phyloP scores from a whole-genome alignment of 1,140 invertebrate genomes.

The Andricus grossulariae region DNA sequence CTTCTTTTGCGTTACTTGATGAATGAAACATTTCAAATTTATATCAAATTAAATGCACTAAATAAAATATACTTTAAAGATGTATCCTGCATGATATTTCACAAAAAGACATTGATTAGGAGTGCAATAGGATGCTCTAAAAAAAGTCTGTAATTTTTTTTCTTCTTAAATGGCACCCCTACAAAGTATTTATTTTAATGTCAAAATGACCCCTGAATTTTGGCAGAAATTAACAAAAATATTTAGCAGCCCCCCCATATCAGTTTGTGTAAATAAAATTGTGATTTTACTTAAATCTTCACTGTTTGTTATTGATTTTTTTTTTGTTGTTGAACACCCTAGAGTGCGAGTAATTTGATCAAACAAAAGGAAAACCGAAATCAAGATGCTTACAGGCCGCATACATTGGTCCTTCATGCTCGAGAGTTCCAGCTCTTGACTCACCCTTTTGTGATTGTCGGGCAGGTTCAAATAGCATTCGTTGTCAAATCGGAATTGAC shows the following conservation, averaged over 20 bases:
- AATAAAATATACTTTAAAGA: constrained; percentile 1
- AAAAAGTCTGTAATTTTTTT: no score
- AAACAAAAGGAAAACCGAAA: constrained; percentile 72
- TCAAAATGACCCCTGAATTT: no score
- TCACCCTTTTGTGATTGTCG: constrained; percentile 97
- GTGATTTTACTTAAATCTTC: no score
- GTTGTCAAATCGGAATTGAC: constrained; percentile 99
- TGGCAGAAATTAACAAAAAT: no score
- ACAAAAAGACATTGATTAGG: constrained; percentile 52
- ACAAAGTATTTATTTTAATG: no score
- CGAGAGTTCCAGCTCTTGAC: constrained; percentile 78
- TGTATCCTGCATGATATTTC: not conserved
- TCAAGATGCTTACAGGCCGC: constrained; percentile 79
- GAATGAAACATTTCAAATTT: no score
- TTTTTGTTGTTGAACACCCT: no score
- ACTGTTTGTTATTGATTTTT: no score
- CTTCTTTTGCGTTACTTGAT: no score
- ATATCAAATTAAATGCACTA: not conserved
- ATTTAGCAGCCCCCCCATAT: no score
- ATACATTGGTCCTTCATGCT: constrained; percentile 77
- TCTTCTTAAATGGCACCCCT: no score
- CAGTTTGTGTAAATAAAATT: no score
- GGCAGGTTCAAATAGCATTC: constrained; percentile 96
- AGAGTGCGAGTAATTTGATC: constrained; percentile 49
- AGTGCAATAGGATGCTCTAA: not conserved